Evolutionary conservation across 1,140 invertebrate species (phyloP).

Genomic region (Portunus trituberculatus): DNA sequence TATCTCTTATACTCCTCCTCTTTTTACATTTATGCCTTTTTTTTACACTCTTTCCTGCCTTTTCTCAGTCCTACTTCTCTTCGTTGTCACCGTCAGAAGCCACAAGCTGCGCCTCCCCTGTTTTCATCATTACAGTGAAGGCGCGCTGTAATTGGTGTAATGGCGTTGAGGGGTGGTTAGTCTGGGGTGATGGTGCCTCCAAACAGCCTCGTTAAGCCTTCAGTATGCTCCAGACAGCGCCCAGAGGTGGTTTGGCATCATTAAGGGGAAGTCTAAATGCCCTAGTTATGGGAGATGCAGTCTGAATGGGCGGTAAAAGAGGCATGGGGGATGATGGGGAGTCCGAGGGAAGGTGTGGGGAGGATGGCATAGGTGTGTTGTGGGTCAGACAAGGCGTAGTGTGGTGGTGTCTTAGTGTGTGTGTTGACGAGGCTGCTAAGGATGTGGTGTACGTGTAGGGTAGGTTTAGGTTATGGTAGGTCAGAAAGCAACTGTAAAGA

Average conservation of each 20-base stretch:
- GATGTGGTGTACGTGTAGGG: neutral
- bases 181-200: neutral
- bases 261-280: neutral
- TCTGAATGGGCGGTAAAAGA: conserved; percentile 9
- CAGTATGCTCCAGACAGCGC: neutral
- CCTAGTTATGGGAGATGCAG: neutral
- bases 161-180: neutral
- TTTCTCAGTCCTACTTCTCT: neutral
- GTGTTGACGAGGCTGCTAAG: neutral
- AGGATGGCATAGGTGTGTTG: neutral
- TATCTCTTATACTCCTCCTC: neutral
- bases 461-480: neutral
- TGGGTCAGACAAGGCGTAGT: neutral
- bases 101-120: neutral
- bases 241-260: neutral
- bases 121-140: neutral
- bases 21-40: neutral
- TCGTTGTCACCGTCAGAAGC: neutral
- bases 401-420: neutral
- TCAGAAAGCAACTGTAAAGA: no score
- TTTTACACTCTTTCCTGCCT: neutral
- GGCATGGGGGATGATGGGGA: neutral
- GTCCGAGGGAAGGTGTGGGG: neutral
- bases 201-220: conserved; percentile 2
- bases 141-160: neutral